Conservation (phyloP, 2,113 vertebrate species). For the Rynchops niger region DNA sequence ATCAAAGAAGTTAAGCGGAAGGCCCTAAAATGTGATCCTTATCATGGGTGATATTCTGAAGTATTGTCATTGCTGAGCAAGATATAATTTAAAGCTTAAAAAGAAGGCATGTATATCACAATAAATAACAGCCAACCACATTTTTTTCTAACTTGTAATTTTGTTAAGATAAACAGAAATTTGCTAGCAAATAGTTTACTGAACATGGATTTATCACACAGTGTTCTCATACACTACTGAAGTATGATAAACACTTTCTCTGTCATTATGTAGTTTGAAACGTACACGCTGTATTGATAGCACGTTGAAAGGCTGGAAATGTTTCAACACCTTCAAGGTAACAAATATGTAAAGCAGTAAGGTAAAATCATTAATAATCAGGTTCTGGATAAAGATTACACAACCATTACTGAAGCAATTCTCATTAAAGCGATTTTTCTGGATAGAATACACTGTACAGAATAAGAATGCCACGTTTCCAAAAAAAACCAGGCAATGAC, state of each 20-base stretch:
- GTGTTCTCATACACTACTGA: background rate
- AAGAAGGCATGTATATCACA: background rate
- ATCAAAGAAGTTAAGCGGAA: background rate
- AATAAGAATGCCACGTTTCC: background rate
- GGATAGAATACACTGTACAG: background rate
- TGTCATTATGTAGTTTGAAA: background rate
- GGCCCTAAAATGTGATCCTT: background rate
- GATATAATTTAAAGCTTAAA: background rate
- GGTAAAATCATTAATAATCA: constrained; percentile 13
- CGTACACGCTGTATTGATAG: background rate
- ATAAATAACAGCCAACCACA: background rate
- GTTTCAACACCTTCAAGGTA: constrained; percentile 1
- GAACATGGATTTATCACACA: background rate
- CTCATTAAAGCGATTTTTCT: background rate
- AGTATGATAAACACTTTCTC: background rate
- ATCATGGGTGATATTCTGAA: background rate
- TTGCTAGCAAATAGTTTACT: background rate
- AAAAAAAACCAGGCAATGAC: background rate
- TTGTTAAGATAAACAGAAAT: background rate
- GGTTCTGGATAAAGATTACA: background rate
- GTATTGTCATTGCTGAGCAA: background rate
- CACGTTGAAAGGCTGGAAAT: background rate
- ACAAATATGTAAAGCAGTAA: background rate
- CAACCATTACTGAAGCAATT: background rate
- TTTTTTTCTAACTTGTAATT: background rate